These are phyloP conservation scores for Eidolon dupreanum DNA, from an alignment of 2,797 vertebrate species.

Conservation along the genomic window DNA sequence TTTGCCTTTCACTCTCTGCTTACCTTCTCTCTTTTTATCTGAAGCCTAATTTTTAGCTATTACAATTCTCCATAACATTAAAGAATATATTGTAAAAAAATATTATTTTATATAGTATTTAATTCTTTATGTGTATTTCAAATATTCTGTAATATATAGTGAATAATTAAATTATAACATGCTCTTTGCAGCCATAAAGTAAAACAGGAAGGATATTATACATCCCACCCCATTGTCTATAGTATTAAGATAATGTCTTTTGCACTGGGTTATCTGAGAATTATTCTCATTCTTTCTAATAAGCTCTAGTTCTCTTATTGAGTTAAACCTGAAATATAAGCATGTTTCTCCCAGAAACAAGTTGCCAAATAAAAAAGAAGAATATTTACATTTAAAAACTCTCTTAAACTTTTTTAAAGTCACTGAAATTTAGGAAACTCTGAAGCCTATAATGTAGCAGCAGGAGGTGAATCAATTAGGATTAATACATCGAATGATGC, in stretches of 20 bases:
- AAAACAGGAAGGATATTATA: not conserved
- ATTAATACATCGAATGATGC: not conserved
- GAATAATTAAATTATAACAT: not conserved
- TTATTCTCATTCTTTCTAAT: not conserved
- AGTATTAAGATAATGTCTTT: not conserved
- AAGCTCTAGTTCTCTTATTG: not conserved
- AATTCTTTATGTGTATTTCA: not conserved
- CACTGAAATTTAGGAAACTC: not conserved
- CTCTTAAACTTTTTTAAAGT: not conserved
- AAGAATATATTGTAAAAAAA: not conserved
- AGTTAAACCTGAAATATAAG: not conserved
- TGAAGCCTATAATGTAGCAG: not conserved
- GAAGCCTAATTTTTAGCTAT: not conserved
- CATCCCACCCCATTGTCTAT: not conserved
- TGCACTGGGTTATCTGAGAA: not conserved
- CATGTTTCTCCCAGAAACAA: not conserved
- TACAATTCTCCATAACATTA: not conserved
- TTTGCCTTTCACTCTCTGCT: not conserved
- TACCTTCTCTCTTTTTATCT: not conserved
- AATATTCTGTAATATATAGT: not conserved
- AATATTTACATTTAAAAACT: slow-evolving; percentile 30
- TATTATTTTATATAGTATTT: not conserved
- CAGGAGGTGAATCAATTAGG: not conserved
- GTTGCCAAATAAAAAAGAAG: not conserved
- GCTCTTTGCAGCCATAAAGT: not conserved